phyloP scores from a whole-genome alignment of 2,113 vertebrate species.

The Puntigrus tetrazona region DNA sequence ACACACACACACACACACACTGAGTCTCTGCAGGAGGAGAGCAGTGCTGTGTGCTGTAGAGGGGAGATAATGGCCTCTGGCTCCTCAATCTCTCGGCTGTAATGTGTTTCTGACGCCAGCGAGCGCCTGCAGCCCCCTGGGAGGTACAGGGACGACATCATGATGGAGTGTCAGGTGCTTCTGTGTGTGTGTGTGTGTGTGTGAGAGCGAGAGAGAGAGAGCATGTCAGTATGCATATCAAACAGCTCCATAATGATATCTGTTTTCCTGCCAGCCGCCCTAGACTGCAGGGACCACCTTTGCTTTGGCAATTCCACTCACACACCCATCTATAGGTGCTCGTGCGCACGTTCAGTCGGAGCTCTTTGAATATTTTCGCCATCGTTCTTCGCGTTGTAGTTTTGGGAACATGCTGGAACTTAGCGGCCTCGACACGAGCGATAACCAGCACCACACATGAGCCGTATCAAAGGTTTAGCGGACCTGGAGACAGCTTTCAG shows the following conservation, averaged over 20 bases:
- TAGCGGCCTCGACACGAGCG: not conserved
- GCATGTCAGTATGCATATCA: slow-evolving; percentile 76
- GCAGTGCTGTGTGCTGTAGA: slow-evolving; percentile 61
- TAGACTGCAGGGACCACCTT: slow-evolving; percentile 57
- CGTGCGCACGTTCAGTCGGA: slow-evolving; percentile 7
- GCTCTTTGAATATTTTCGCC: not conserved
- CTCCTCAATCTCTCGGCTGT: slow-evolving; percentile 80
- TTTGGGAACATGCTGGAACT: slow-evolving; percentile 35
- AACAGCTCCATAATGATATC: slow-evolving; percentile 76
- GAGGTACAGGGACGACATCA: slow-evolving; percentile 72
- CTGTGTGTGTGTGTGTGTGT: slow-evolving; percentile 59
- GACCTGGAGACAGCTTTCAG: not conserved
- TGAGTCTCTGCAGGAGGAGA: slow-evolving; percentile 56
- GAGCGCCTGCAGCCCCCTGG: slow-evolving; percentile 64
- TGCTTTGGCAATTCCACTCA: slow-evolving; percentile 57
- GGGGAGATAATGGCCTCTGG: slow-evolving; percentile 77
- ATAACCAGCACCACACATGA: slow-evolving; percentile 3
- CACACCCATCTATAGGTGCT: slow-evolving; percentile 42
- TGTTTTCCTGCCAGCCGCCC: slow-evolving; percentile 57
- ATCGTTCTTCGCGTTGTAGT: slow-evolving; percentile 22
- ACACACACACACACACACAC: slow-evolving; percentile 35
- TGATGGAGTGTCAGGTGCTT: slow-evolving; percentile 82
- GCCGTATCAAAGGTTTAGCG: not conserved
- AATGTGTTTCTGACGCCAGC: slow-evolving; percentile 74
- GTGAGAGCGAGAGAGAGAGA: slow-evolving; percentile 48